phyloP scores from a whole-genome alignment of 1,140 invertebrate species.

The Conus betulinus region DNA sequence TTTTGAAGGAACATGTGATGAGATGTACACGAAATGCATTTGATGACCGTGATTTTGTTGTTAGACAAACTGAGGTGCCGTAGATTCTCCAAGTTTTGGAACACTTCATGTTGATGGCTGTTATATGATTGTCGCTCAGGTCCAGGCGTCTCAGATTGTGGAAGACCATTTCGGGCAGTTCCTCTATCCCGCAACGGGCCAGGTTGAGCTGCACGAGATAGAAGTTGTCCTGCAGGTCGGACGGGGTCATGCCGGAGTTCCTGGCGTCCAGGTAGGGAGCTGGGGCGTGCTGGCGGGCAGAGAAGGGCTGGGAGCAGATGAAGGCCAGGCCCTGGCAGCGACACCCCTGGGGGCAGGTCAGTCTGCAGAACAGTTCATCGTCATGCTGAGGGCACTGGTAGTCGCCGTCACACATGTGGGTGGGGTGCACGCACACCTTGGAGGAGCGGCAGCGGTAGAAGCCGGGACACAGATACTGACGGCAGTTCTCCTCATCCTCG shows the following conservation, averaged over 20 bases:
- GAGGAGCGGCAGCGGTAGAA: slow-evolving; percentile 30
- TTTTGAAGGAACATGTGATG: slow-evolving; percentile 44
- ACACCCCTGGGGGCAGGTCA: slow-evolving; percentile 34
- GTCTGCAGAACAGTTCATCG: slow-evolving; percentile 39
- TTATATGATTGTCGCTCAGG: slow-evolving; percentile 29
- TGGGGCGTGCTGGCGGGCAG: background rate
- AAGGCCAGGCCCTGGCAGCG: slow-evolving; percentile 34
- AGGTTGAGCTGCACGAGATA: slow-evolving; percentile 37
- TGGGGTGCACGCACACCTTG: slow-evolving; percentile 39
- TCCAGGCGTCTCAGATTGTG: slow-evolving; percentile 36
- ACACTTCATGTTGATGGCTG: slow-evolving; percentile 13
- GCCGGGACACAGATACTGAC: slow-evolving; percentile 16
- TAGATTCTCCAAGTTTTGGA: slow-evolving; percentile 21
- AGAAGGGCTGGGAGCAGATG: slow-evolving; percentile 18
- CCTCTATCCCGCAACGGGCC: slow-evolving; percentile 1
- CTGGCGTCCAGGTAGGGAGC: slow-evolving; percentile 32
- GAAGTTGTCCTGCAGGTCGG: background rate
- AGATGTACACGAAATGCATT: slow-evolving; percentile 51
- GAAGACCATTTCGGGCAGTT: slow-evolving; percentile 15
- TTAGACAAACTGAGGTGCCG: slow-evolving; percentile 12
- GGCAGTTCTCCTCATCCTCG: slow-evolving; percentile 29
- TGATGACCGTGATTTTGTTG: slow-evolving; percentile 51
- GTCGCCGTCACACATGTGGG: slow-evolving; percentile 40
- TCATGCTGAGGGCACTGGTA: slow-evolving; percentile 45
- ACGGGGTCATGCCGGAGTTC: slow-evolving; percentile 8